Percentiles rank a stretch among this genome's conserved stretches.
Conservation (phyloP, 2,113 vertebrate species). For the Dipodomys stephensi region DNA sequence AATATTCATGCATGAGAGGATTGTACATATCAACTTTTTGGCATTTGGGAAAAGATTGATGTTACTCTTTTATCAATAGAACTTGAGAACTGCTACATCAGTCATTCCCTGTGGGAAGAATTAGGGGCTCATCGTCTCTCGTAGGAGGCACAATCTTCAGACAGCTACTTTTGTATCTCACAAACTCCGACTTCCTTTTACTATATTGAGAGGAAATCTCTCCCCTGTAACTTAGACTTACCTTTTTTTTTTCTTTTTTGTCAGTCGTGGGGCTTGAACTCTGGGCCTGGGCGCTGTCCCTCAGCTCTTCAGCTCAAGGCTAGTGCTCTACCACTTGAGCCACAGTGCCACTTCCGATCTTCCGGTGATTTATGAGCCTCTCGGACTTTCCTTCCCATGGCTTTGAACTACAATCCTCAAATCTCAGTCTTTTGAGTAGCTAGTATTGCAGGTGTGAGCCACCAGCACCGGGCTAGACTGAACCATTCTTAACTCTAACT, state of each 20-base stretch:
- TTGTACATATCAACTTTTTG: background rate
- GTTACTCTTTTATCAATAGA: background rate
- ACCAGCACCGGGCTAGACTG: too few species aligned
- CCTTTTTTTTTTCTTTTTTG: background rate
- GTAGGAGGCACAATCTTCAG: background rate
- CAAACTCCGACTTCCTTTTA: background rate
- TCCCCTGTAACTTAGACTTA: background rate
- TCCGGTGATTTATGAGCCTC: too few species aligned
- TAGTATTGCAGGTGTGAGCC: too few species aligned
- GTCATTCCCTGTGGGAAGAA: background rate
- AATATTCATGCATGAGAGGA: slow-evolving; percentile 29
- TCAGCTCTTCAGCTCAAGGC: too few species aligned
- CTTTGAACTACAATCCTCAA: too few species aligned
- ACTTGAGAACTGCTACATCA: background rate
- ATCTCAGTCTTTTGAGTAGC: too few species aligned
- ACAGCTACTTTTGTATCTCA: background rate
- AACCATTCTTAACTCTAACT: background rate
- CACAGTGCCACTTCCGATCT: too few species aligned
- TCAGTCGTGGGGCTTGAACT: too few species aligned
- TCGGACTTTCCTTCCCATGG: too few species aligned
- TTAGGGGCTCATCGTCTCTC: background rate
- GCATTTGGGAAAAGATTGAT: background rate
- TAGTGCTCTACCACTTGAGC: too few species aligned
- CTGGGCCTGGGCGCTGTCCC: too few species aligned
- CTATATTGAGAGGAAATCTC: slow-evolving; percentile 33